A percentile compares a stretch with the other conserved stretches of the same genome.
These are phyloP conservation scores for Otis tarda DNA, from an alignment of 2,113 vertebrate genomes.

Conservation along the genomic window DNA sequence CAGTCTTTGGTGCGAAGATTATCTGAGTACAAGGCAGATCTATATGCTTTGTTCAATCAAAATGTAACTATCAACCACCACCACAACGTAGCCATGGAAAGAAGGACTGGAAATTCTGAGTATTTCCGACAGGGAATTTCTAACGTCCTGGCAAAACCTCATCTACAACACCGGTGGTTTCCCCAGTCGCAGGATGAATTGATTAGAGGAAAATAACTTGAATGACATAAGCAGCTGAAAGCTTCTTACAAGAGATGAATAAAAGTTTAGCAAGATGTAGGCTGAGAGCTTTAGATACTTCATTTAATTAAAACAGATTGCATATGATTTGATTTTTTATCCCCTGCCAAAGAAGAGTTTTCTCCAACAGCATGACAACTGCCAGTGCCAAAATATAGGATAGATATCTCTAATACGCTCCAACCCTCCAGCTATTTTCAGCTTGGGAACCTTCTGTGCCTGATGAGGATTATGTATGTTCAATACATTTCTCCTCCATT, in stretches of 20 bases:
- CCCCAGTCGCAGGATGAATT: background rate
- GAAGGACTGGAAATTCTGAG: background rate
- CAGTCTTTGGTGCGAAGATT: background rate
- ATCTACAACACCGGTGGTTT: background rate
- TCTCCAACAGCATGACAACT: slow-evolving; percentile 35
- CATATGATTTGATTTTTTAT: slow-evolving; percentile 13
- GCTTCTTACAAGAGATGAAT: background rate
- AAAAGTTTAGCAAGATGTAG: background rate
- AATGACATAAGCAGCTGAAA: background rate
- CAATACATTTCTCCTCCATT: background rate
- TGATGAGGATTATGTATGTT: background rate
- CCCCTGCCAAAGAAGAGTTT: slow-evolving; percentile 24
- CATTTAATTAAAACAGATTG: slow-evolving; percentile 60
- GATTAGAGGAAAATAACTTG: background rate
- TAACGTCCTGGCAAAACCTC: background rate
- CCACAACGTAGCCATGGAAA: background rate
- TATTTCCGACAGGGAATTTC: background rate
- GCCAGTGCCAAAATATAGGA: slow-evolving; percentile 32
- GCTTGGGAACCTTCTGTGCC: background rate
- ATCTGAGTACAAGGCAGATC: background rate
- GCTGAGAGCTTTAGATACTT: background rate
- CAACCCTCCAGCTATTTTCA: slow-evolving; percentile 42
- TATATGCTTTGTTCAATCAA: background rate
- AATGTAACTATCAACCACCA: background rate
- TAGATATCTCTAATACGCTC: slow-evolving; percentile 25